Evolutionary conservation across 1,140 invertebrate species (phyloP).

Genomic region (Pseudachorutes palmiensis): DNA sequence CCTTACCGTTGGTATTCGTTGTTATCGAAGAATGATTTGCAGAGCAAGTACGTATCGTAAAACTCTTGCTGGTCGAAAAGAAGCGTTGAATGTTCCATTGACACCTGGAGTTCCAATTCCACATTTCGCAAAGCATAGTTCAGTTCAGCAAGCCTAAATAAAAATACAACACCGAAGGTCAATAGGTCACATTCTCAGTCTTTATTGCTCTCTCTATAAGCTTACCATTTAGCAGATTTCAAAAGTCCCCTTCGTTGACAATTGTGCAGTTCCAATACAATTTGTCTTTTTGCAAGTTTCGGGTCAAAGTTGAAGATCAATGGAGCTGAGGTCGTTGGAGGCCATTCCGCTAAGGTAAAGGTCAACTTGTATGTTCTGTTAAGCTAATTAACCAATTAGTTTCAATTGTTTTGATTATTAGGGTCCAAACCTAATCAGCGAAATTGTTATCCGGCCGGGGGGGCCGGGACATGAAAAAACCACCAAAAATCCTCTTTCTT

Average conservation of each 20-base stretch:
- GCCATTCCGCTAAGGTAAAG: not conserved
- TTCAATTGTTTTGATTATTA: not conserved
- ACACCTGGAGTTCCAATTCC: conserved; percentile 46
- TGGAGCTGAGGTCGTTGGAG: not conserved
- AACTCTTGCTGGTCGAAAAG: conserved; percentile 47
- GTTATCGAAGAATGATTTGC: conserved; percentile 83
- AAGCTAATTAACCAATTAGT: not conserved
- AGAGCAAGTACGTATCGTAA: conserved; percentile 64
- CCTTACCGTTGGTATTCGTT: conserved; percentile 71
- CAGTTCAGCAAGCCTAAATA: conserved; percentile 64
- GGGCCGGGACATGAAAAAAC: not conserved
- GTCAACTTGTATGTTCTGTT: not conserved
- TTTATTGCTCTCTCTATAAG: not conserved
- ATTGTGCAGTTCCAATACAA: conserved; percentile 42
- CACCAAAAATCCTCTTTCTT: not conserved
- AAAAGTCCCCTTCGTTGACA: conserved; percentile 42
- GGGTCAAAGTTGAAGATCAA: conserved; percentile 30
- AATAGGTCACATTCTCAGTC: conserved; percentile 1
- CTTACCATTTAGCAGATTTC: conserved; percentile 45
- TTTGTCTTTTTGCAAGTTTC: conserved; percentile 42
- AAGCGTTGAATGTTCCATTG: conserved; percentile 42
- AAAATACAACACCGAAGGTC: conserved; percentile 17
- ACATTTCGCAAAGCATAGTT: conserved; percentile 64
- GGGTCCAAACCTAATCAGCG: not conserved
- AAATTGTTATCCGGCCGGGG: not conserved